phyloP scores from a whole-genome alignment of 2,888 invertebrate genomes.

The Erebia aethiops region DNA sequence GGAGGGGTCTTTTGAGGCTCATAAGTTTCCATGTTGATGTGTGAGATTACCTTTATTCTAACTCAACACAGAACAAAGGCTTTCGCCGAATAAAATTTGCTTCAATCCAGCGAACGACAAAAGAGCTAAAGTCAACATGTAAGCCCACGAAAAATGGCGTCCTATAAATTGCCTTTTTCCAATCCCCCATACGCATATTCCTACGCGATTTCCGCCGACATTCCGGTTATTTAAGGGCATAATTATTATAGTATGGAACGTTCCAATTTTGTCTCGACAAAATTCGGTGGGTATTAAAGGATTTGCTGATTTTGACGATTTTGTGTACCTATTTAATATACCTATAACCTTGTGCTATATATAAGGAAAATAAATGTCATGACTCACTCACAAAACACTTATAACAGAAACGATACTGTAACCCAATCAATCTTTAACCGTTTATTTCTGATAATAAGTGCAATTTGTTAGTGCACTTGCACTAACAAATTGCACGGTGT shows the following conservation, averaged over 20 bases:
- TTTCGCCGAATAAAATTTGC: constrained; percentile 21
- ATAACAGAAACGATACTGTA: no score
- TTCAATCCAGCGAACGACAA: constrained; percentile 12
- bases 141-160: constrained; percentile 21
- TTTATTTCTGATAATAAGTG: no score
- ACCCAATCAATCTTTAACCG: no score
- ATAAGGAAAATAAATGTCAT: no score
- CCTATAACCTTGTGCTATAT: no score
- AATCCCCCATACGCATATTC: constrained; percentile 3
- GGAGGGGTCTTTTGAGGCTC: no score
- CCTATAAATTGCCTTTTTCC: constrained; percentile 21
- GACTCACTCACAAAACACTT: no score
- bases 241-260: constrained; percentile 18
- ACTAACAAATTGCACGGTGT: no score
- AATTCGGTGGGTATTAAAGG: constrained; percentile 6
- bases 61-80: constrained; percentile 14
- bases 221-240: constrained; percentile 18
- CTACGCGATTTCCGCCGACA: constrained; percentile 5
- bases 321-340: not conserved
- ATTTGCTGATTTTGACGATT: not conserved
- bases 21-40: no score
- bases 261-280: constrained; percentile 8
- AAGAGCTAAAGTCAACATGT: constrained; percentile 13
- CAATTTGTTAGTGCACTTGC: no score
- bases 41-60: not conserved